A percentile compares a stretch with the other conserved stretches of the same genome.
phyloP scores from a whole-genome alignment of 2,797 vertebrate genomes.

The Sebastiscus tertius region DNA sequence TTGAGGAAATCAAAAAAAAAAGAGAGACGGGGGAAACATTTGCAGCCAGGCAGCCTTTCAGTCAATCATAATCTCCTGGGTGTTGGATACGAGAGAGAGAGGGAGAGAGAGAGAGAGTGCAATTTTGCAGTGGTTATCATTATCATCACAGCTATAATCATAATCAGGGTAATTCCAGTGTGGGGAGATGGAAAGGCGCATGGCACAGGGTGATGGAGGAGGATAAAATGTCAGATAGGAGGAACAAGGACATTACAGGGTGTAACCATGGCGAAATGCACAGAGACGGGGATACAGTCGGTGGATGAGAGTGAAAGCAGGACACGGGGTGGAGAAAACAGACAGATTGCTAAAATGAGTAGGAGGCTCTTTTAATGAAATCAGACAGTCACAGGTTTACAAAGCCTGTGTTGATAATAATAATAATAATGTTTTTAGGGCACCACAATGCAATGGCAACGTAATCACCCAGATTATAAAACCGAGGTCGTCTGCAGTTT shows the following conservation, averaged over 20 bases:
- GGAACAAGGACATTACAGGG: constrained; percentile 66
- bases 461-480: neutral
- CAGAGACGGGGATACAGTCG: constrained; percentile 23
- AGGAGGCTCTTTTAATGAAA: constrained; percentile 54
- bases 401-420: constrained; percentile 32
- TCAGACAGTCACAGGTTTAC: constrained; percentile 26
- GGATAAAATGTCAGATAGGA: constrained; percentile 73
- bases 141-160: constrained; percentile 80
- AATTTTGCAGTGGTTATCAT: constrained; percentile 81
- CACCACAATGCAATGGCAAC: neutral
- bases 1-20: constrained; percentile 33
- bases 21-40: constrained; percentile 58
- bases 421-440: constrained; percentile 23
- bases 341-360: constrained; percentile 33
- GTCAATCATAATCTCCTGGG: constrained; percentile 74
- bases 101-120: constrained; percentile 44
- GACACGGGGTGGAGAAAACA: constrained; percentile 31
- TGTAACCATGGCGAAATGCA: constrained; percentile 62
- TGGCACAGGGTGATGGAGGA: constrained; percentile 66
- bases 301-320: constrained; percentile 34
- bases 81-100: constrained; percentile 63
- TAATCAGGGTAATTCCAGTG: constrained; percentile 82
- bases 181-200: constrained; percentile 73
- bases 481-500: too few relatives aligned
- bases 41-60: constrained; percentile 62